These are phyloP conservation scores for Euborellia annulipes DNA, from an alignment of 1,140 invertebrate genomes.

Conservation along the genomic window DNA sequence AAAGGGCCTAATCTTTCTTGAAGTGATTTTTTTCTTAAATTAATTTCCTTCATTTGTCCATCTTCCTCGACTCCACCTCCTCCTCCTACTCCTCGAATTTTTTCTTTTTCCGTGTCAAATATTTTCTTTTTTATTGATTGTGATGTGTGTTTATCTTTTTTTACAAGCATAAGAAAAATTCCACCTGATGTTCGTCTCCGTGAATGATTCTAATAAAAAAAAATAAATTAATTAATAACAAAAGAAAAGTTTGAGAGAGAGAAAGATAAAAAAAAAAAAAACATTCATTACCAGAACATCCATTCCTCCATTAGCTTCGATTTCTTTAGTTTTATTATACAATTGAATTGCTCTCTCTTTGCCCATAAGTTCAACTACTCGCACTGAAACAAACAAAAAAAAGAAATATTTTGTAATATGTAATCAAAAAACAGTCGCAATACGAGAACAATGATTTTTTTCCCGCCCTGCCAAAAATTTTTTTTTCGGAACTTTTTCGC, in stretches of 20 bases:
- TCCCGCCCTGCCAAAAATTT: too few species aligned
- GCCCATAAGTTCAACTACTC: slow-evolving; percentile 53
- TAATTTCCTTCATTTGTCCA: slow-evolving; percentile 33
- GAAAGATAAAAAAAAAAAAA: too few species aligned
- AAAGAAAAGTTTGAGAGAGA: too few species aligned
- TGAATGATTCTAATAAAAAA: slow-evolving; percentile 51
- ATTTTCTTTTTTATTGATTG: slow-evolving; percentile 50
- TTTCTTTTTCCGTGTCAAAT: slow-evolving; percentile 49
- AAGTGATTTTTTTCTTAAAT: too few species aligned
- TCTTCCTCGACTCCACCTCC: too few species aligned
- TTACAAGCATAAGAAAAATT: slow-evolving; percentile 63
- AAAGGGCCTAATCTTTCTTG: too few species aligned
- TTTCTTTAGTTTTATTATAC: slow-evolving; percentile 58
- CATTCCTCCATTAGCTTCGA: slow-evolving; percentile 69
- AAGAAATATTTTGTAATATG: slow-evolving; percentile 2
- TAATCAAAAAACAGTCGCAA: too few species aligned
- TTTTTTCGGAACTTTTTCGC: too few species aligned
- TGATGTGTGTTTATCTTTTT: slow-evolving; percentile 51
- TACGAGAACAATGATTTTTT: too few species aligned
- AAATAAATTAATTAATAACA: slow-evolving; percentile 14
- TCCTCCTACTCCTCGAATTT: slow-evolving; percentile 33
- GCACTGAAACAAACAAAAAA: slow-evolving; percentile 35
- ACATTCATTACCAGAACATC: slow-evolving; percentile 59
- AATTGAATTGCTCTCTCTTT: slow-evolving; percentile 55
- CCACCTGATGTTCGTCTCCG: slow-evolving; percentile 68